Conservation (phyloP, 2,113 vertebrate genomes). For the Falcunculus frontatus region DNA sequence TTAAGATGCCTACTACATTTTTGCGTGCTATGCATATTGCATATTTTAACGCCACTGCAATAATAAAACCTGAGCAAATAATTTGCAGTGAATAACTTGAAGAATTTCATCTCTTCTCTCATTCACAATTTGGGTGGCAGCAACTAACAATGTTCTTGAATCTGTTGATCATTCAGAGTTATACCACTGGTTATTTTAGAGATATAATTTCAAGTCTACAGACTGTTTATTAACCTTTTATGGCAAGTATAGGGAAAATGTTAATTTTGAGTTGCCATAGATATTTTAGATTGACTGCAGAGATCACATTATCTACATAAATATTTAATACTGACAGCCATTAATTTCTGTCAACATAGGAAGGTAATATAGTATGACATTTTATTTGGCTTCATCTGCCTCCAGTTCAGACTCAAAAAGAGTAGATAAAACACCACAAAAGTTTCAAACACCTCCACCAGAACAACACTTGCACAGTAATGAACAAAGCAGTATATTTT, state of each 20-base stretch:
- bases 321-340: background rate
- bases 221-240: background rate
- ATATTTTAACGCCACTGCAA: background rate
- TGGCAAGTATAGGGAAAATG: background rate
- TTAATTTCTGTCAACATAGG: background rate
- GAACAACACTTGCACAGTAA: background rate
- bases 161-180: background rate
- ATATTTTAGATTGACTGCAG: background rate
- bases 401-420: background rate
- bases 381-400: background rate
- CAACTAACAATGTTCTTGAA: background rate
- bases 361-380: background rate
- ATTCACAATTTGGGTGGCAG: background rate
- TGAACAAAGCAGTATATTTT: background rate
- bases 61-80: background rate
- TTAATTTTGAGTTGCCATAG: background rate
- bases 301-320: background rate
- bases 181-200: background rate
- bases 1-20: background rate
- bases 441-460: background rate
- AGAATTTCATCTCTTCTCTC: background rate
- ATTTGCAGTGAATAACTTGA: background rate
- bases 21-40: background rate
- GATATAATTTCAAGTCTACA: background rate
- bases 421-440: background rate